phyloP scores from a whole-genome alignment of 2,113 vertebrate species.

The Rhegmatorhina hoffmannsi region DNA sequence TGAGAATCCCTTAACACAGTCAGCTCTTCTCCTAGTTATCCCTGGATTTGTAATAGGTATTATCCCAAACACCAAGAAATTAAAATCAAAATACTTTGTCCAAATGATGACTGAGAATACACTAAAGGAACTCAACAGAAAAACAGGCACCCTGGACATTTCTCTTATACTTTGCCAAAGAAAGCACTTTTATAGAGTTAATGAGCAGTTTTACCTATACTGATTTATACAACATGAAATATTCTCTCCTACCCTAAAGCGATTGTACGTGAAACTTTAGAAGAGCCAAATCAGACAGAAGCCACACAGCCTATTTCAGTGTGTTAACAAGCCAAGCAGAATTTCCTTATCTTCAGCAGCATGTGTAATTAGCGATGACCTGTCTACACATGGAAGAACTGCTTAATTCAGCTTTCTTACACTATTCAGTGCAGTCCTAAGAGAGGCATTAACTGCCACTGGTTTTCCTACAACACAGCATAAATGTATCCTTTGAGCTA shows the following conservation, averaged over 20 bases:
- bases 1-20: background rate
- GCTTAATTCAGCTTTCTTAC: conserved; percentile 50
- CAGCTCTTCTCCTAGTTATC: conserved; percentile 1
- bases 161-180: conserved; percentile 3
- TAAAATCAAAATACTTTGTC: conserved; percentile 8
- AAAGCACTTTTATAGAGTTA: conserved; percentile 31
- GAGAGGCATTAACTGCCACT: background rate
- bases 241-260: conserved; percentile 17
- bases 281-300: background rate
- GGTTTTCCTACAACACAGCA: background rate
- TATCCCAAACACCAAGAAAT: conserved; percentile 7
- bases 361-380: conserved; percentile 20
- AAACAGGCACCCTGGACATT: background rate
- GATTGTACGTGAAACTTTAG: background rate
- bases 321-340: conserved; percentile 25
- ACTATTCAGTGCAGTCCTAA: background rate
- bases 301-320: background rate
- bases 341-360: conserved; percentile 27
- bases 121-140: background rate
- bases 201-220: conserved; percentile 30
- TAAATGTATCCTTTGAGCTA: background rate
- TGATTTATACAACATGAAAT: background rate
- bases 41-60: conserved; percentile 8
- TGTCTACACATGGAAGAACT: conserved; percentile 17
- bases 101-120: background rate